Evolutionary conservation across 2,113 vertebrate species (phyloP).

Genomic region (Cyanistes caeruleus): DNA sequence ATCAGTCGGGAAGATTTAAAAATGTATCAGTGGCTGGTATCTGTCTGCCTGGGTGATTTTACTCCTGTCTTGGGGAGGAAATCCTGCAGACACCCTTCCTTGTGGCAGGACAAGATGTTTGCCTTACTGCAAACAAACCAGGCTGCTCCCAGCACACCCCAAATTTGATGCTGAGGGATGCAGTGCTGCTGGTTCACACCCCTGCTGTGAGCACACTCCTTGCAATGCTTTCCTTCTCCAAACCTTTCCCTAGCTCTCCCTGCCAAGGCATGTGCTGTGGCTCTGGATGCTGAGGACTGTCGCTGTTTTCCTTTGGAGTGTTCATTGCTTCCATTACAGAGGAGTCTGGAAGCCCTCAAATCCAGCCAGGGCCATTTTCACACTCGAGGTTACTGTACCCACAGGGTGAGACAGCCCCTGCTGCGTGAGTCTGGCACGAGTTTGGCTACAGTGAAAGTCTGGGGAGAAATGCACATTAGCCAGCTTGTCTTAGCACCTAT

Average conservation of each 20-base stretch:
- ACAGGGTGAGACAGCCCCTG: neutral
- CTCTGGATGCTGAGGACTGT: neutral
- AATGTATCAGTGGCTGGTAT: neutral
- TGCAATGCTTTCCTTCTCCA: neutral
- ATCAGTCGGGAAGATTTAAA: neutral
- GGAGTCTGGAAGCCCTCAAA: neutral
- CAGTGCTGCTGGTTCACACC: neutral
- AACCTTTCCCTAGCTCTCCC: neutral
- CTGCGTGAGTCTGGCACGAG: neutral
- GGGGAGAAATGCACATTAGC: neutral
- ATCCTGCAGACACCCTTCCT: neutral
- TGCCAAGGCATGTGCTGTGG: neutral
- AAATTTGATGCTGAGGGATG: neutral
- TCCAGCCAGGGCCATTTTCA: neutral
- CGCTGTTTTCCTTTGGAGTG: neutral
- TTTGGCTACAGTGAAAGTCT: neutral
- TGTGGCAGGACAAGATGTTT: rapidly evolving
- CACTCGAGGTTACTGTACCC: neutral
- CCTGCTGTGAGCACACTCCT: neutral
- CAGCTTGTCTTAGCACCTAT: neutral
- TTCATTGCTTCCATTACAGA: constrained; percentile 48
- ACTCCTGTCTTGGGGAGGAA: neutral
- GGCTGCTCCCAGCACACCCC: neutral
- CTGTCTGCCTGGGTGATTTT: neutral
- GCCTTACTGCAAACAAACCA: neutral